phyloP scores from a whole-genome alignment of 1,140 invertebrate species.

The Eriocheir sinensis region DNA sequence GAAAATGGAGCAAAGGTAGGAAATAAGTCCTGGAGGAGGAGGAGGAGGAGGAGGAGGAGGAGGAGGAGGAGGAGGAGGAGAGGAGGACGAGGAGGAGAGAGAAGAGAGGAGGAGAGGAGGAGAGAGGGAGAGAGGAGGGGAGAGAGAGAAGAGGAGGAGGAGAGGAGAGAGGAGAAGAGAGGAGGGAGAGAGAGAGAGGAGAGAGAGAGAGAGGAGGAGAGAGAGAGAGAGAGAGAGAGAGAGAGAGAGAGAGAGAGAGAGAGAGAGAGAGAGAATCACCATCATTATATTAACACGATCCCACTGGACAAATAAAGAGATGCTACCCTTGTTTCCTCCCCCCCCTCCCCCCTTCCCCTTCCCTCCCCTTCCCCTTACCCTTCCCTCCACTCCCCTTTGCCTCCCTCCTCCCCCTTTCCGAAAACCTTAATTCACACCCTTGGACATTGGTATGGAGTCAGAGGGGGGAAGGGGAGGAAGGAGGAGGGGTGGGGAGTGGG shows the following conservation, averaged over 20 bases:
- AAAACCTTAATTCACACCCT: not conserved
- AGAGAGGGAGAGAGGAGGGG: too few relatives aligned
- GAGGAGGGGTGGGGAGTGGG: not conserved
- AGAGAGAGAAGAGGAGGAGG: not conserved
- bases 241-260: constrained; percentile 13
- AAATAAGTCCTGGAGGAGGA: too few relatives aligned
- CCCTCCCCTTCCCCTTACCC: too few relatives aligned
- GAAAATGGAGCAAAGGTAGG: not conserved
- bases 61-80: too few relatives aligned
- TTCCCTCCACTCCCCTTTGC: too few relatives aligned
- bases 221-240: constrained; percentile 20
- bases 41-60: not conserved
- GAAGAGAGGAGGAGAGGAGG: too few relatives aligned
- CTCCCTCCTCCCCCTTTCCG: not conserved
- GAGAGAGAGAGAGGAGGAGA: not conserved
- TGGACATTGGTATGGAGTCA: not conserved
- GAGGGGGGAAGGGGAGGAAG: not conserved
- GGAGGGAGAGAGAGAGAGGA: not conserved
- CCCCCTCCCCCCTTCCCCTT: not conserved
- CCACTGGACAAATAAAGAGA: not conserved
- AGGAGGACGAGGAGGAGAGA: too few relatives aligned
- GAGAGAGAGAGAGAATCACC: not conserved
- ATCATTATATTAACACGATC: not conserved
- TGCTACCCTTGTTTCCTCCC: constrained; percentile 11
- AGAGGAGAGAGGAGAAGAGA: not conserved